Evolutionary conservation across 2,888 invertebrate genomes (phyloP), one percentile per base, ranked within the genome.

Genomic region (Sphaeridia pumilis): DNA sequence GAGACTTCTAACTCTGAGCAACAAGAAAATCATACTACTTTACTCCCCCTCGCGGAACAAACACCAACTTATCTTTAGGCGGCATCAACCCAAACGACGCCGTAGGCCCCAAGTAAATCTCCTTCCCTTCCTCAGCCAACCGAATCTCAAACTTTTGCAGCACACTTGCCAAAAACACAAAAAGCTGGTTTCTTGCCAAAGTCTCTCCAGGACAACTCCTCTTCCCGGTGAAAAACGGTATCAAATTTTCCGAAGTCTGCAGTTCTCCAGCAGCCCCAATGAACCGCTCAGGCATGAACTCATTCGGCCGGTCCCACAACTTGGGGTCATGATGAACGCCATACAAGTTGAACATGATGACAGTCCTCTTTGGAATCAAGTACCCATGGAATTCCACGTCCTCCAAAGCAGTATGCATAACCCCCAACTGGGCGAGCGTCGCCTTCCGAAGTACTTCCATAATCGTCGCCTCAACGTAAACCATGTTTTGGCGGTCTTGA

Each of bases 191-290:
- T 55, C 60, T 49, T 5, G 61, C 51, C 14, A 46, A 26, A 25
- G 14, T 52, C 52, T 64, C 61, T 5, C 57, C 61, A 27, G 59
- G 60, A 53, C 61, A 64, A 1, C 53, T 48, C 22, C 64, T 36
- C 50, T 61, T 63, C 42, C 66, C 66, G 24, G 60, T 63, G 43
- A 64, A 64, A 34, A 66, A 66, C 5, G 65, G 60, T 36, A 66
- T 63, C 5, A 66, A 46, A 34, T 57, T 56, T 35, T 66, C 66
- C 55, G 65, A 63, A 43, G 59, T 66, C 4, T 52, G 55, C 41
- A 58, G 43, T 38, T 22, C 47, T 24, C 60, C 61, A 35, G 58
- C 48, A 7, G 44, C 44, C 12, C 42, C 44, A 5, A 63, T 50
- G 41, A 60, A 63, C 14, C 60, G 28, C n/a, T 58, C 58, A 1